Percentiles rank a stretch among this genome's conserved stretches.
Evolutionary conservation across 2,797 vertebrate species (phyloP).

Genomic region (Tapera naevia): DNA sequence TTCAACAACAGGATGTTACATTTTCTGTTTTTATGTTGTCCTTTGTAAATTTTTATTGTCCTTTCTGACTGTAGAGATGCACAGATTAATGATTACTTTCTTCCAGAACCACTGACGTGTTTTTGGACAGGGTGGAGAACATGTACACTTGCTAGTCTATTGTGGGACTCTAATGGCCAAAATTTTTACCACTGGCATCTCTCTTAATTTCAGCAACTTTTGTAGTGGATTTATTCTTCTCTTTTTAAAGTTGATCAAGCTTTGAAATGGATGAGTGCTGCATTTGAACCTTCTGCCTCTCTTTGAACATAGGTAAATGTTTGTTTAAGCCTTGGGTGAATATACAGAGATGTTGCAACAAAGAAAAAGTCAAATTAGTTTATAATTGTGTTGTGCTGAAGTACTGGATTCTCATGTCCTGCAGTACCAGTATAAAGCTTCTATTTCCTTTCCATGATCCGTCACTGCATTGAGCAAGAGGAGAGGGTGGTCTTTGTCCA

Average conservation of each 20-base stretch:
- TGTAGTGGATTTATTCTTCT: not conserved
- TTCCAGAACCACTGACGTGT: not conserved
- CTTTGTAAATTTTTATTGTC: not conserved
- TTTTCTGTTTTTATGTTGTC: no score
- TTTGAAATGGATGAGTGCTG: not conserved
- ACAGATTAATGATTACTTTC: not conserved
- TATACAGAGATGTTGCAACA: not conserved
- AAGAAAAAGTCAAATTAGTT: rapidly evolving
- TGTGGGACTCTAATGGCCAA: not conserved
- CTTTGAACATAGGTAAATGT: not conserved
- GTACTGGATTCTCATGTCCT: not conserved
- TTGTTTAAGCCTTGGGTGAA: not conserved
- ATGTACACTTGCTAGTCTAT: not conserved
- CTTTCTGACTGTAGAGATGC: not conserved
- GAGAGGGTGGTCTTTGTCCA: not conserved
- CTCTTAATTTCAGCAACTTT: not conserved
- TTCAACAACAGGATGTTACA: not conserved
- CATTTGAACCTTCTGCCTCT: not conserved
- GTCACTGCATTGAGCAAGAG: not conserved
- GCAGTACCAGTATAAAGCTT: not conserved
- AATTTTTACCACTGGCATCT: not conserved
- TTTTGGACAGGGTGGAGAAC: not conserved
- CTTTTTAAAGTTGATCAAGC: not conserved
- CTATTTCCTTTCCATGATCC: not conserved
- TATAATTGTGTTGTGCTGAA: not conserved